Evolutionary conservation across 2,888 invertebrate genomes (phyloP), one percentile per base, ranked within the genome.

Genomic region (Hyles lineata): DNA sequence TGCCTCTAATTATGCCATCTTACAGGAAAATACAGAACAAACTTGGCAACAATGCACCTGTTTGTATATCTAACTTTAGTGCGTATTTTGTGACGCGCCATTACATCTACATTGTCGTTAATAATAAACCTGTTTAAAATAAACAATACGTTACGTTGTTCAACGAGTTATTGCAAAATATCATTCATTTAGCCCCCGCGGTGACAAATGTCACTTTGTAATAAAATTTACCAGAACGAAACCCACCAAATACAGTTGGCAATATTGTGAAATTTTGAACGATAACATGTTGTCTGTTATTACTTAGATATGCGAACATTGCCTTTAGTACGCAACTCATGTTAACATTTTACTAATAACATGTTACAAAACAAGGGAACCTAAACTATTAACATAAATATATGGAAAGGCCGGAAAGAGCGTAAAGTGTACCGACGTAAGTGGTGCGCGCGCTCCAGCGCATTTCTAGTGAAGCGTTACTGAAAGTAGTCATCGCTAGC

Each of bases 1-100:
- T 11, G 25, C 43, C 11, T 29, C 25, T 55, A 55, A 60, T 60
- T 60, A 25, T 60, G 60, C 60, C 25, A 60, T 60, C 60, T 60
- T 60, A 60, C 25, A 60, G 60, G 25, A 60, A 25, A 15, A 60
- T 6, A 60, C 25, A 23, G 4, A 25, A 59, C 59, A 60, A 60
- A 60, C 25, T 60, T 60, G 60, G 60, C 60, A 60, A 60, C 60
- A 23, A 15, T 60, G 60, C 25, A 60, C 25, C 60, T 60, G 60
- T 25, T 29, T 25, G 60, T 17, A 25, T 25, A 15, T 17, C 60
- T 25, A 25, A 60, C 60, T 25, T 60, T 23, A 60, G 60, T 60
- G 25, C 25, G 60, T 60, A 60, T 60, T 60, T 25, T 2, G 23
- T 25, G 60, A 21, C 60, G 25, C 17, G 60, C 23, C 17, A 25